phyloP scores from a whole-genome alignment of 53 echinoderm and acorn worm species.

The Crossaster papposus region DNA sequence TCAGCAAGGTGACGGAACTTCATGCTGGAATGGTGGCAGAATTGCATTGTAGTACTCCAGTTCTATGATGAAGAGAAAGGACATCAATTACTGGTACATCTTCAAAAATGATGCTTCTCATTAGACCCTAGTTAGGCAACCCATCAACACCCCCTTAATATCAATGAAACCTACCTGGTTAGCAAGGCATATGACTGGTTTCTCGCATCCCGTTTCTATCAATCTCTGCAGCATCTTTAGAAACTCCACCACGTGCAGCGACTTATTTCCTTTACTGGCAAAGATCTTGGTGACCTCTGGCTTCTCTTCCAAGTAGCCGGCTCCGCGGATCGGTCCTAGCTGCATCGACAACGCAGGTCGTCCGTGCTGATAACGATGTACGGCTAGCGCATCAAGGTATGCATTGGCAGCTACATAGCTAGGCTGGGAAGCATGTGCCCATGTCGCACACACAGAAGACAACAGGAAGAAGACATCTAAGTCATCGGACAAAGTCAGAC shows the following conservation, averaged over 20 bases:
- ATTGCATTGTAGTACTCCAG: constrained; percentile 70
- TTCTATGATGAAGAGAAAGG: constrained; percentile 52
- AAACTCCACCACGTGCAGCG: constrained; percentile 84
- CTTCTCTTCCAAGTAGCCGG: constrained; percentile 60
- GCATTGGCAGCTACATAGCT: constrained; percentile 63
- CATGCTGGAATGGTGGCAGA: constrained; percentile 56
- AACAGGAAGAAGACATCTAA: constrained; percentile 82
- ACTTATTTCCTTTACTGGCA: constrained; percentile 41
- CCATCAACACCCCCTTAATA: too few species aligned
- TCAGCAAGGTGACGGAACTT: constrained; percentile 73
- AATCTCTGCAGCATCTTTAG: constrained; percentile 68
- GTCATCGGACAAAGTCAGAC: constrained; percentile 55
- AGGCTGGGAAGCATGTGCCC: constrained; percentile 76
- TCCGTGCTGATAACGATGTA: constrained; percentile 59
- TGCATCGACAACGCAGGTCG: constrained; percentile 78
- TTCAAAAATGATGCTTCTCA: too few species aligned
- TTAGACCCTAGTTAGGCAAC: too few species aligned
- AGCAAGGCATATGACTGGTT: constrained; percentile 76
- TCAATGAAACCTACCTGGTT: constrained; percentile 71
- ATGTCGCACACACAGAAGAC: constrained; percentile 65
- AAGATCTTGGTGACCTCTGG: constrained; percentile 38
- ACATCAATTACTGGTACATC: not conserved
- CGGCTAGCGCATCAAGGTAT: constrained; percentile 69
- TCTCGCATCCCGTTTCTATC: constrained; percentile 57
- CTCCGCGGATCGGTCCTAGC: constrained; percentile 73